Evolutionary conservation across 1,140 invertebrate genomes (phyloP).

Genomic region (Tenebrio molitor): DNA sequence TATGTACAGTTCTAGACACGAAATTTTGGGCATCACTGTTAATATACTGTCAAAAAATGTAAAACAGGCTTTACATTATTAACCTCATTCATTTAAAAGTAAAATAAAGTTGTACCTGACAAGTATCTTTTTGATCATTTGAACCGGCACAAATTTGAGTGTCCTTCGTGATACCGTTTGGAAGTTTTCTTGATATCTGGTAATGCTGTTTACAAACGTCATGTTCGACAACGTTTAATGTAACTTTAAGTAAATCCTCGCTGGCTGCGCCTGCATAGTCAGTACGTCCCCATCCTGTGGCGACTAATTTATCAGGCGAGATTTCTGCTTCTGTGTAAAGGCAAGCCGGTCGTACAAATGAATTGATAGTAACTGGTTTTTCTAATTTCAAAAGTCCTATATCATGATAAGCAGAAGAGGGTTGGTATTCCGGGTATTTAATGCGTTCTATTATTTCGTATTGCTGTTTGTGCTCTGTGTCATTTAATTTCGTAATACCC

Average conservation of each 20-base stretch:
- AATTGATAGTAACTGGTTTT: constrained; percentile 66
- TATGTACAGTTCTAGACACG: too few relatives aligned
- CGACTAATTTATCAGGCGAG: constrained; percentile 13
- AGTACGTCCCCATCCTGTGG: constrained; percentile 63
- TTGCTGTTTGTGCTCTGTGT: constrained; percentile 10
- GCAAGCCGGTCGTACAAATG: constrained; percentile 71
- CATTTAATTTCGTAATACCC: constrained; percentile 67
- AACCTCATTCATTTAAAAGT: too few relatives aligned
- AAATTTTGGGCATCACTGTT: too few relatives aligned
- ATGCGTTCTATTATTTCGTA: constrained; percentile 49
- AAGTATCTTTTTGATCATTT: constrained; percentile 65
- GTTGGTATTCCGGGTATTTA: constrained; percentile 69
- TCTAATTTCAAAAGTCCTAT: constrained; percentile 73
- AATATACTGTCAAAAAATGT: too few relatives aligned
- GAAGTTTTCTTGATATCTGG: constrained; percentile 60
- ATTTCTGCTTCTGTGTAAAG: constrained; percentile 66
- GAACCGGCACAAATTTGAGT: constrained; percentile 79
- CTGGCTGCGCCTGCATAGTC: constrained; percentile 65
- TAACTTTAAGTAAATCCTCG: constrained; percentile 69
- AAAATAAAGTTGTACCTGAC: constrained; percentile 61
- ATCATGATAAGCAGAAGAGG: constrained; percentile 73
- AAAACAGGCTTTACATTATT: not conserved
- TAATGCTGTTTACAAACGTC: too few relatives aligned
- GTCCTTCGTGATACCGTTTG: constrained; percentile 65
- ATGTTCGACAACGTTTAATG: too few relatives aligned